Conservation (phyloP, 2,888 invertebrate genomes). For the Philopedon plagiatum region DNA sequence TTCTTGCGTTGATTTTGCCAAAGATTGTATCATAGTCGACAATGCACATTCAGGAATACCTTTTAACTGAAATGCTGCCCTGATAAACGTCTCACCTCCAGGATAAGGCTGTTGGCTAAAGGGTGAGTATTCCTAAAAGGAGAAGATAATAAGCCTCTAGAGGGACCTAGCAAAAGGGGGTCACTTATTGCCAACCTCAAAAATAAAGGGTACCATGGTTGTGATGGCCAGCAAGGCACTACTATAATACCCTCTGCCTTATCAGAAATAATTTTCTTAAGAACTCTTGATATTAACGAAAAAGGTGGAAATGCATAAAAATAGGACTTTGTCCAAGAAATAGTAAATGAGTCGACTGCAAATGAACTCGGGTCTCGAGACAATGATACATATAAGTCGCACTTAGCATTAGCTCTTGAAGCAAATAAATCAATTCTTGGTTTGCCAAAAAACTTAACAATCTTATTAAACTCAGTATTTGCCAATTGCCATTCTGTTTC, state of each 20-base stretch:
- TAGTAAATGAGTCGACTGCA: slow-evolving; percentile 57
- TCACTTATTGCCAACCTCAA: neutral
- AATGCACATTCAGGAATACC: neutral
- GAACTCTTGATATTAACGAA: slow-evolving; percentile 50
- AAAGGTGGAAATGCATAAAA: slow-evolving; percentile 51
- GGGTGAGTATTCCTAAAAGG: slow-evolving; percentile 33
- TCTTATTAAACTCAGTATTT: neutral
- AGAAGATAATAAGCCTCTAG: slow-evolving; percentile 16
- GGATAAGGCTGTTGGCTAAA: slow-evolving; percentile 29
- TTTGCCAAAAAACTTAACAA: neutral
- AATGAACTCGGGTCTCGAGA: slow-evolving; percentile 52
- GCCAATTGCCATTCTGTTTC: neutral
- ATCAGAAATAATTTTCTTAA: slow-evolving; percentile 54
- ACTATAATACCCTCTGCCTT: slow-evolving; percentile 41
- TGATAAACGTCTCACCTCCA: slow-evolving; percentile 24
- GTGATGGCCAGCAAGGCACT: slow-evolving; percentile 47
- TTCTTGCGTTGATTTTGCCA: neutral
- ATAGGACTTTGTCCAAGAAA: slow-evolving; percentile 35
- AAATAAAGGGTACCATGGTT: slow-evolving; percentile 51
- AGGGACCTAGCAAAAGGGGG: slow-evolving; percentile 8
- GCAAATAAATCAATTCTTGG: slow-evolving; percentile 44
- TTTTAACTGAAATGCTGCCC: neutral
- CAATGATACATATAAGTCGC: slow-evolving; percentile 56
- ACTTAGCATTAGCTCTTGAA: slow-evolving; percentile 51
- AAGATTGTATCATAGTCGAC: neutral